These are phyloP conservation scores for Protonemura montana DNA, from an alignment of 2,888 invertebrate species.

Conservation along the genomic window DNA sequence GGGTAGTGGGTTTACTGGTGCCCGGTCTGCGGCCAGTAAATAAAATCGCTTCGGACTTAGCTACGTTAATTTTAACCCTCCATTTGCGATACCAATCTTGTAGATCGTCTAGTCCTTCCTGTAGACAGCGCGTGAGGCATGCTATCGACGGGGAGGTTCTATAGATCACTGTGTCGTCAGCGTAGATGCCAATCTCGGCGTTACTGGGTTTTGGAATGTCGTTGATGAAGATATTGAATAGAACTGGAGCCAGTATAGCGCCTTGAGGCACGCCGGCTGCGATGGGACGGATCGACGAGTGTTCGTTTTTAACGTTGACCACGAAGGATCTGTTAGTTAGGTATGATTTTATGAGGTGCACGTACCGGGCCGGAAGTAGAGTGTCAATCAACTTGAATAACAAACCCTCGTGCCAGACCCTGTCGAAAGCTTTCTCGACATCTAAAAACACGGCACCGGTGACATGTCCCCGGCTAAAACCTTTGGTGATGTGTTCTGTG, in stretches of 20 bases:
- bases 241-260: slow-evolving; percentile 50
- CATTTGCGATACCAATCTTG: slow-evolving; percentile 45
- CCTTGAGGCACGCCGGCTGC: slow-evolving; percentile 54
- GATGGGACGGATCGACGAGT: slow-evolving; percentile 46
- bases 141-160: neutral
- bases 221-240: slow-evolving; percentile 51
- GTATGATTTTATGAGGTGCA: slow-evolving; percentile 51
- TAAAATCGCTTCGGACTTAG: slow-evolving; percentile 46
- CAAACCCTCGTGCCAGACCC: slow-evolving; percentile 55
- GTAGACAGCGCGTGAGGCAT: slow-evolving; percentile 23
- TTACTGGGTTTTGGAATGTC: slow-evolving; percentile 50
- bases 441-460: slow-evolving; percentile 54
- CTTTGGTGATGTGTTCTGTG: slow-evolving; percentile 50
- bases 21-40: slow-evolving; percentile 30
- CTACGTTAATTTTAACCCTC: slow-evolving; percentile 46
- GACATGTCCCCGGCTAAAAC: slow-evolving; percentile 51
- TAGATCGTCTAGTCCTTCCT: slow-evolving; percentile 30
- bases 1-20: neutral
- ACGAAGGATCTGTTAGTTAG: slow-evolving; percentile 51
- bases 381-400: slow-evolving; percentile 52
- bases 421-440: slow-evolving; percentile 55
- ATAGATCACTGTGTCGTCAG: slow-evolving; percentile 48
- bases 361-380: slow-evolving; percentile 50
- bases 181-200: slow-evolving; percentile 47
- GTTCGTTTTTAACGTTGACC: slow-evolving; percentile 50